Base-by-base conservation (phyloP, 2,113 vertebrate genomes). In the Pelvicachromis taeniatus region DNA sequence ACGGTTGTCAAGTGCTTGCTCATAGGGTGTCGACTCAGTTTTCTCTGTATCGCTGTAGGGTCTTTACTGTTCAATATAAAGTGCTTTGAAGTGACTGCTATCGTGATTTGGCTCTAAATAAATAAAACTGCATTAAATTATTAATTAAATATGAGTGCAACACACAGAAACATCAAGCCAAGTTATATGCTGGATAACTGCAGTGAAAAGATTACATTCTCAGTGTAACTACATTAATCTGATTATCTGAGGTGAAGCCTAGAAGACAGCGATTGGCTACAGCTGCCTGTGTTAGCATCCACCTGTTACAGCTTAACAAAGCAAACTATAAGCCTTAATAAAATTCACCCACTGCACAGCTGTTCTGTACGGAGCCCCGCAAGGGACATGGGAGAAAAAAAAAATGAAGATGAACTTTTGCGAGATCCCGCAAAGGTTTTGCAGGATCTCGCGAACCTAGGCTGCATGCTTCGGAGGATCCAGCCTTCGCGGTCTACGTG, bases 201-300 rank as follows among this genome's bases (percentile, higher is more conserved):
- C 7, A 42, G n/a, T 26, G 38, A 68, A 23, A 68, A 23, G 1
- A 4, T 40, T 23, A 16, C 35, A 9, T 40, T 11, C 12, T 42
- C 63, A 4, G 12, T 40, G 63, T 40, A 68, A 68, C n/a, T 68
- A 40, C n/a, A 23, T 68, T 40, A 48, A 45, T 29, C 14, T 5
- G 40, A 73, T 45, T 70, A 45, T 42, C 7, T 42, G 12, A 68
- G 21, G 2, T 16, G 1, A 68, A 26, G n/a, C 38, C n/a, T 14
- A 68, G 35, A 38, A 65, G 0, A 65, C 33, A 0, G 61, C 6
- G 61, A 65, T 40, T 21, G 0, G 38, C 38, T 21, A 38, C 61
- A 42, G 61, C 35, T 13, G n/a, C 16, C 38, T 68, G n/a, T 42
- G n/a, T 16, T 68, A 2, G 14, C n/a, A 68, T 68, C 65, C 68